Conservation (phyloP, 2,113 vertebrate species). For the Anseranas semipalmata region DNA sequence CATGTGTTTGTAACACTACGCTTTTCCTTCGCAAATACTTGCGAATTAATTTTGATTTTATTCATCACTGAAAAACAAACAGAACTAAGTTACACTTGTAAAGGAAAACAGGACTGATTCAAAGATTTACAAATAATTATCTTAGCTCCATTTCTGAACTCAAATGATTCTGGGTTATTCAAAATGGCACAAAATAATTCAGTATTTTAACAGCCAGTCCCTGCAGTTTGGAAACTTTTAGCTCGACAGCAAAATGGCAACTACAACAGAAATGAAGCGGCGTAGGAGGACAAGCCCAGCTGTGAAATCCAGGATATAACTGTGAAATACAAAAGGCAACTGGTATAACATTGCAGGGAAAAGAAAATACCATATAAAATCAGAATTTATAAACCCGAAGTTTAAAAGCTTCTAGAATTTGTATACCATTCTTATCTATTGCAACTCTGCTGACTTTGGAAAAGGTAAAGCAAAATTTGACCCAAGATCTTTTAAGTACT, state of each 20-base stretch:
- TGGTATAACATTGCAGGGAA: neutral
- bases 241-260: neutral
- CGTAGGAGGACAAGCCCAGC: neutral
- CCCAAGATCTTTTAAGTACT: neutral
- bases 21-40: neutral
- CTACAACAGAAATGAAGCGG: neutral
- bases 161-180: neutral
- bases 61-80: neutral
- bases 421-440: neutral
- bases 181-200: neutral
- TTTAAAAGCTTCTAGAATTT: neutral
- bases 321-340: neutral
- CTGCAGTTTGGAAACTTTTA: neutral
- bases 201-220: neutral
- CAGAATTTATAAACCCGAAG: neutral
- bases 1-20: fast-evolving
- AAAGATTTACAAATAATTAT: neutral
- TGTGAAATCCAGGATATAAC: neutral
- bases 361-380: neutral
- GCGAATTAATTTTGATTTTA: neutral
- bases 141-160: neutral
- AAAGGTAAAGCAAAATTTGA: neutral
- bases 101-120: neutral
- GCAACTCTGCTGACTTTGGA: neutral
- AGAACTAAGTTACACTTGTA: neutral